Conservation (phyloP, 2,113 vertebrate species). For the Parus major region DNA sequence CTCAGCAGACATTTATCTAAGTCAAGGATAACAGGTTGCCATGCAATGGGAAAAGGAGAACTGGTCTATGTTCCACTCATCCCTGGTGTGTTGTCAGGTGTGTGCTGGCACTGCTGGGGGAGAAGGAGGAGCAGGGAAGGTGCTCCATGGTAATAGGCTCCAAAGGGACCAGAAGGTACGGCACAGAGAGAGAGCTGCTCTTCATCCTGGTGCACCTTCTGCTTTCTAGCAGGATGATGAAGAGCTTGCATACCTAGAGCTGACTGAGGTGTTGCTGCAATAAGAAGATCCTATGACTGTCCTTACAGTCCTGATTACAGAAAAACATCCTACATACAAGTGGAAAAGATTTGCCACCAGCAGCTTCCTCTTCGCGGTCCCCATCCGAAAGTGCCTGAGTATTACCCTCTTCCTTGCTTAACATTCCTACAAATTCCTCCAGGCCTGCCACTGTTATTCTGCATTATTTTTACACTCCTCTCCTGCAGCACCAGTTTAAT, state of each 20-base stretch:
- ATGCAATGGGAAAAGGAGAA: not conserved
- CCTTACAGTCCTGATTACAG: not conserved
- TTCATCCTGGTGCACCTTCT: not conserved
- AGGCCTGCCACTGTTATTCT: not conserved
- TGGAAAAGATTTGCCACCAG: not conserved
- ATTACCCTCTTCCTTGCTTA: not conserved
- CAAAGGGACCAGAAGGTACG: not conserved
- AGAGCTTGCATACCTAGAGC: not conserved
- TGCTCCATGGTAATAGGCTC: not conserved
- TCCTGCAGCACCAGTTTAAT: slow-evolving; percentile 10
- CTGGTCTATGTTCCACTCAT: not conserved
- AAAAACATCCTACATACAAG: not conserved
- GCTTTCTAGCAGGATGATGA: not conserved
- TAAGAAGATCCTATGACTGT: not conserved
- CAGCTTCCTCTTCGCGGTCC: not conserved
- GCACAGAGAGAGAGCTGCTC: not conserved
- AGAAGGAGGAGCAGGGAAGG: not conserved
- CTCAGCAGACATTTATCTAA: not conserved
- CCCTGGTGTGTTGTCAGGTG: not conserved
- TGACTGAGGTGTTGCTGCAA: not conserved
- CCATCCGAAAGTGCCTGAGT: not conserved
- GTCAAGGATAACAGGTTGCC: not conserved
- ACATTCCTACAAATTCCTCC: slow-evolving; percentile 6
- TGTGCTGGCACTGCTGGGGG: not conserved
- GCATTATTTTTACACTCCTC: not conserved